Percentiles rank a stretch among this genome's conserved stretches.
Conservation (phyloP, 2,888 invertebrate genomes). For the Drosophila suboccidentalis region DNA sequence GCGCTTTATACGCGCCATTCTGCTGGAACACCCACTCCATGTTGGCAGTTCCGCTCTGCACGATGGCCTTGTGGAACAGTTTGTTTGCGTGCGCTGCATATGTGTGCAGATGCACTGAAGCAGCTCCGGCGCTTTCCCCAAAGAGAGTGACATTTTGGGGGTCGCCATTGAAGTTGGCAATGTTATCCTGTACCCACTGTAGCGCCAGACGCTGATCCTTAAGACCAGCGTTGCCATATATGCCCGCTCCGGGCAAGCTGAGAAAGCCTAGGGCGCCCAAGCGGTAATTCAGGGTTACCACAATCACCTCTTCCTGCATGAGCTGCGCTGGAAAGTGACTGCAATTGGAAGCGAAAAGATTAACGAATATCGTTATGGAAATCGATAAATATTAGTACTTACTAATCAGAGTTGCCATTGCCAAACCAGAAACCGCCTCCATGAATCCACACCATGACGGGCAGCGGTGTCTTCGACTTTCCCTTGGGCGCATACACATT, state of each 20-base stretch:
- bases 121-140: conserved; percentile 84
- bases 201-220: conserved; percentile 86
- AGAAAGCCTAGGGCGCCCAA: conserved; percentile 84
- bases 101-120: conserved; percentile 82
- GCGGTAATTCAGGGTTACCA: conserved; percentile 84
- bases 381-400: conserved; percentile 27
- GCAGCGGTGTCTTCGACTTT: conserved; percentile 52
- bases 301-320: conserved; percentile 83
- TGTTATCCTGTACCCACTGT: conserved; percentile 85
- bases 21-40: conserved; percentile 84
- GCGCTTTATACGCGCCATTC: conserved; percentile 66
- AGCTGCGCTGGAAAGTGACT: conserved; percentile 83
- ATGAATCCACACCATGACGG: conserved; percentile 85
- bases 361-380: accelerated
- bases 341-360: background rate
- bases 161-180: conserved; percentile 86
- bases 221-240: conserved; percentile 84
- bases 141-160: conserved; percentile 83
- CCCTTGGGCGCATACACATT: conserved; percentile 83
- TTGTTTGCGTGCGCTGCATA: conserved; percentile 78
- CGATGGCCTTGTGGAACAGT: conserved; percentile 84
- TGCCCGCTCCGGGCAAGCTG: conserved; percentile 79
- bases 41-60: conserved; percentile 83
- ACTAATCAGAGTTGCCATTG: conserved; percentile 82
- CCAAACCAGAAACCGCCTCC: conserved; percentile 84